Evolutionary conservation across 2,113 vertebrate genomes (phyloP).

Genomic region (Hymenochirus boettgeri): DNA sequence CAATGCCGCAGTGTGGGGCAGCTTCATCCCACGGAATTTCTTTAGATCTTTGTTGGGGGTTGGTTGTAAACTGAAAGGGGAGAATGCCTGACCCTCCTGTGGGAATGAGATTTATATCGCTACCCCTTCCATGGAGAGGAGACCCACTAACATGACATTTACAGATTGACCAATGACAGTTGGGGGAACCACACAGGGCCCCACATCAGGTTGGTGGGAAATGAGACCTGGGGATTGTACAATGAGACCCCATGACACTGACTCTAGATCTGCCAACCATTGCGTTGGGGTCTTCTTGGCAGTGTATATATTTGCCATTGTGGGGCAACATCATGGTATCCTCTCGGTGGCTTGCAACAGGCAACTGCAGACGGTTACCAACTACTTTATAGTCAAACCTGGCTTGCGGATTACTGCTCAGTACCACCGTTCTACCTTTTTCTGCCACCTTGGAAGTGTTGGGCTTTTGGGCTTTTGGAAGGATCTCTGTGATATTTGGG

Average conservation of each 20-base stretch:
- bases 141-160: constrained; percentile 76
- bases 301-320: constrained; percentile 84
- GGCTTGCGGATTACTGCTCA: constrained; percentile 86
- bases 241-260: constrained; percentile 59
- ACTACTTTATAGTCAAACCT: constrained; percentile 93
- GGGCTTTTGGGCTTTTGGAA: constrained; percentile 90
- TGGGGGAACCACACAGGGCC: constrained; percentile 65
- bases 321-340: constrained; percentile 97
- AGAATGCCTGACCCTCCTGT: constrained; percentile 1
- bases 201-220: constrained; percentile 46
- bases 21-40: not conserved
- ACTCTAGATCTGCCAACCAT: constrained; percentile 73
- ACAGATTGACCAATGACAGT: constrained; percentile 72
- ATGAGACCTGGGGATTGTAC: constrained; percentile 57
- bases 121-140: constrained; percentile 57
- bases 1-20: not conserved
- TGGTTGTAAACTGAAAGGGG: not conserved
- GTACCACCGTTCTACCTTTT: constrained; percentile 89
- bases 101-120: constrained; percentile 10
- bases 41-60: not conserved
- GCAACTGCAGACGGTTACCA: constrained; percentile 86
- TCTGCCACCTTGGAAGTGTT: constrained; percentile 89
- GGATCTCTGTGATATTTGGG: constrained; percentile 89
- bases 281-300: constrained; percentile 82
- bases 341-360: constrained; percentile 90